These are phyloP conservation scores for Microplitis mediator DNA, from an alignment of 1,140 invertebrate species.

Conservation along the genomic window DNA sequence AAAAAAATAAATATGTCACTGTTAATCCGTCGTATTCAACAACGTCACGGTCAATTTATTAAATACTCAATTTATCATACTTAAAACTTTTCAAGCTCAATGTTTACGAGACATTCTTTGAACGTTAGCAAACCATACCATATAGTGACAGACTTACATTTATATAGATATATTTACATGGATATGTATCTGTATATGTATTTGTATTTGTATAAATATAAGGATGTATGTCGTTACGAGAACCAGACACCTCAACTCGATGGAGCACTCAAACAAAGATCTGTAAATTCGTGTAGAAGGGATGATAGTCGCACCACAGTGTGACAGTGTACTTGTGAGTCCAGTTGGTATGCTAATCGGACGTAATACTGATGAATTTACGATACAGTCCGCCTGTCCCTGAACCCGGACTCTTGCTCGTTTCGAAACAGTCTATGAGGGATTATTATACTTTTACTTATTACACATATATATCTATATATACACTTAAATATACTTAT, in stretches of 20 bases:
- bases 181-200: no score
- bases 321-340: constrained; percentile 39
- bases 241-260: neutral
- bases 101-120: constrained; percentile 23
- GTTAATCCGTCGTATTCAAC: constrained; percentile 13
- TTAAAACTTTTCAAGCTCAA: constrained; percentile 23
- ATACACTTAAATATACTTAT: neutral
- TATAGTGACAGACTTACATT: constrained; percentile 9
- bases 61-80: constrained; percentile 27
- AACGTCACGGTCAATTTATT: constrained; percentile 25
- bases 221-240: no score
- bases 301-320: constrained; percentile 31
- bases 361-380: constrained; percentile 47
- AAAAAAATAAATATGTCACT: neutral
- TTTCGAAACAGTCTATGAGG: neutral
- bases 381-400: constrained; percentile 34
- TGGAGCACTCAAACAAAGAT: constrained; percentile 27
- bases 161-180: no score
- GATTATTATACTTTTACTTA: constrained; percentile 11
- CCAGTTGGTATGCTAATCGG: constrained; percentile 47
- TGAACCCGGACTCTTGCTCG: constrained; percentile 16
- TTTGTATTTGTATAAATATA: no score
- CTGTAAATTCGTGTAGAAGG: constrained; percentile 32
- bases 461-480: neutral
- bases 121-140: neutral